Evolutionary conservation across 2,888 invertebrate genomes (phyloP), one percentile per base, ranked within the genome.

Genomic region (Cotesia congregata): DNA sequence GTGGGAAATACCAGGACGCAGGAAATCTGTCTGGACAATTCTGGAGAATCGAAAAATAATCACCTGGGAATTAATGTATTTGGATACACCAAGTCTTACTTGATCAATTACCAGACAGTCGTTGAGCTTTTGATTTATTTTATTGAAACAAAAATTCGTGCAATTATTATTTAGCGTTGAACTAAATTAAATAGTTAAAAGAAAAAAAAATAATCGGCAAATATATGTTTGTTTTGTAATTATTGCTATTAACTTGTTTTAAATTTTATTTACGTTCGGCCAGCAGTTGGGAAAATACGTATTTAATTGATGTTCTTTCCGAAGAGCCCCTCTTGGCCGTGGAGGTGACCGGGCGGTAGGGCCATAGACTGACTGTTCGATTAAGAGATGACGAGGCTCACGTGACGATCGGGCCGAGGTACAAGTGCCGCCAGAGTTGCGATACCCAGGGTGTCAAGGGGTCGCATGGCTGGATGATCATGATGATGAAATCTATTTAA

Each of bases 291-390:
- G 77, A 77, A 77, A 78, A 74, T 77, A 81, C 75, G 87, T 87
- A 85, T 81, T 80, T 79, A 81, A 86, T 89, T 87, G 88, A 89
- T 90, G 88, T 90, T 90, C 89, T 90, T 90, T 90, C 89, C 90
- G 89, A 90, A 90, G 90, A 90, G 90, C 85, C 87, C 89, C 90
- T 90, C 90, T 90, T 90, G 88, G 85, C 88, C 88, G 87, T 76
- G 89, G 90, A 89, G 87, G 88, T 87, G 86, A 85, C 86, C 83
- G 83, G 86, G 85, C 88, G 88, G 83, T 89, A 89, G 87, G 88
- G 89, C 88, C 87, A 86, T 87, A 87, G 85, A 86, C 85, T 85
- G 85, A 86, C 86, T 83, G 83, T 82, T 83, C 80, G 77, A 82
- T 68, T 78, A 77, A 79, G 80, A 78, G 86, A 85, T 85, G 85